phyloP scores from a whole-genome alignment of 1,140 invertebrate species.

The Eubasilissa regina region DNA sequence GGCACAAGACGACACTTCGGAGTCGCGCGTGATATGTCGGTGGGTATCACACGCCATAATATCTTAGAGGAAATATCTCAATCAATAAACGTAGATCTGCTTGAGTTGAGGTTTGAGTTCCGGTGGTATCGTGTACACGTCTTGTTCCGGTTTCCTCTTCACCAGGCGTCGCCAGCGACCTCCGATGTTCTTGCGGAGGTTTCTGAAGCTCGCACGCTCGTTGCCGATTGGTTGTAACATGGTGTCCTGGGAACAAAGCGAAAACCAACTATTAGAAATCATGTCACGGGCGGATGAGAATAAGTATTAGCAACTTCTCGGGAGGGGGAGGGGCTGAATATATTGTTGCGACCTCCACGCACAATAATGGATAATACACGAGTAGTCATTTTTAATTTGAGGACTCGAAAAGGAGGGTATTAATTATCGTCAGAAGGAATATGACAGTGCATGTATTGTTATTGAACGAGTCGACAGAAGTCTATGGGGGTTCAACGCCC shows the following conservation, averaged over 20 bases:
- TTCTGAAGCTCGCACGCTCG: slow-evolving; percentile 83
- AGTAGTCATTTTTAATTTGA: too few species aligned
- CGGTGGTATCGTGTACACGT: slow-evolving; percentile 87
- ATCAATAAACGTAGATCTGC: slow-evolving; percentile 89
- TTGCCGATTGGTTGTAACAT: slow-evolving; percentile 80
- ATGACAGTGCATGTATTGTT: not conserved
- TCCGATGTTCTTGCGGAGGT: slow-evolving; percentile 86
- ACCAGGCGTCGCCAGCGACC: slow-evolving; percentile 86
- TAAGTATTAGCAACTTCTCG: slow-evolving; percentile 28
- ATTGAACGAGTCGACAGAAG: slow-evolving; percentile 23
- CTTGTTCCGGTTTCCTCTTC: slow-evolving; percentile 84
- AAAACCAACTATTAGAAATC: slow-evolving; percentile 59
- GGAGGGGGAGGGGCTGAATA: slow-evolving; percentile 62
- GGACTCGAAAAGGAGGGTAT: too few species aligned
- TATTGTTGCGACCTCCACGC: slow-evolving; percentile 62
- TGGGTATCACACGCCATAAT: slow-evolving; percentile 54
- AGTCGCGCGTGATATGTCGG: slow-evolving; percentile 56
- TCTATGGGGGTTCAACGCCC: slow-evolving; percentile 49
- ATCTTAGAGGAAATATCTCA: slow-evolving; percentile 42
- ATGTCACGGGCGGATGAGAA: slow-evolving; percentile 2
- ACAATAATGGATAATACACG: slow-evolving; percentile 54
- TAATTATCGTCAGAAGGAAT: too few species aligned
- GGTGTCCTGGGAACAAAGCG: slow-evolving; percentile 78
- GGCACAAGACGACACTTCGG: slow-evolving; percentile 50
- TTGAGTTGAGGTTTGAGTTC: slow-evolving; percentile 90